Conservation (phyloP, 1,140 invertebrate genomes). For the Agraylea sexmaculata region DNA sequence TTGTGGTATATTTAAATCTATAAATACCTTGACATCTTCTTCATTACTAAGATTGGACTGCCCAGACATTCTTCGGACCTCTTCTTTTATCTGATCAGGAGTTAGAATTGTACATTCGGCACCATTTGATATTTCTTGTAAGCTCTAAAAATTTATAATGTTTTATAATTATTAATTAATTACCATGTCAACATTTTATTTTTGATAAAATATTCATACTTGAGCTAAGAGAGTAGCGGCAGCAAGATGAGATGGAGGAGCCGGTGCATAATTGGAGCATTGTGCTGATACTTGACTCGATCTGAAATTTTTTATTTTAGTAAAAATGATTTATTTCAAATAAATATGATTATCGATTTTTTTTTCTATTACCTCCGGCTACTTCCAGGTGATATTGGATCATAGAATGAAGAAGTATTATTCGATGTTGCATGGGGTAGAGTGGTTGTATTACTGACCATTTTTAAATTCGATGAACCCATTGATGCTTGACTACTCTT, state of each 20-base stretch:
- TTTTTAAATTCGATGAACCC: constrained; percentile 24
- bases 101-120: constrained; percentile 35
- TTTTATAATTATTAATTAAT: neutral
- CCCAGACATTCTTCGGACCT: constrained; percentile 42
- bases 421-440: constrained; percentile 26
- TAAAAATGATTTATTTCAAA: neutral
- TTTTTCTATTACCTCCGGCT: constrained; percentile 44
- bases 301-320: constrained; percentile 26
- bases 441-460: constrained; percentile 23
- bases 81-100: constrained; percentile 48
- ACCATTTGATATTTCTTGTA: constrained; percentile 19
- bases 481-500: constrained; percentile 74
- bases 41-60: constrained; percentile 39
- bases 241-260: constrained; percentile 42
- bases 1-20: too few relatives aligned
- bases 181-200: neutral
- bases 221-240: constrained; percentile 27
- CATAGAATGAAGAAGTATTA: constrained; percentile 52
- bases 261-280: constrained; percentile 31
- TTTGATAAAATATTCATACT: constrained; percentile 8
- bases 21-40: constrained; percentile 17
- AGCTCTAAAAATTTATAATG: constrained; percentile 15
- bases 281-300: constrained; percentile 55
- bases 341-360: neutral
- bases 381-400: constrained; percentile 80